phyloP scores from a whole-genome alignment of 2,113 vertebrate species.

The Bettongia penicillata region DNA sequence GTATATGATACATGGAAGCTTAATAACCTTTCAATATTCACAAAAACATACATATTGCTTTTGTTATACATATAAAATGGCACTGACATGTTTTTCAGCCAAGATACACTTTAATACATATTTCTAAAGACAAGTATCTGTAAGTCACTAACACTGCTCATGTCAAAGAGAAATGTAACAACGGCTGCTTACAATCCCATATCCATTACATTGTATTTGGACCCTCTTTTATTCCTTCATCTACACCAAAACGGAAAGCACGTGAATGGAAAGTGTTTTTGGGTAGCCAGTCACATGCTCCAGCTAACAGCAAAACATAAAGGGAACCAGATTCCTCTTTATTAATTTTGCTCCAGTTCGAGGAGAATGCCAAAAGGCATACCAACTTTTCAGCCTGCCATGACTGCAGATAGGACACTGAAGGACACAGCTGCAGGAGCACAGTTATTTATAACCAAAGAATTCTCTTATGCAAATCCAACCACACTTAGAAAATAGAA shows the following conservation, averaged over 20 bases:
- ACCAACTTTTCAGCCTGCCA: slow-evolving; percentile 12
- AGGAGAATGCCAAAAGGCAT: slow-evolving; percentile 24
- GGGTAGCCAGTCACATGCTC: not conserved
- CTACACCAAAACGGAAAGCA: slow-evolving; percentile 44
- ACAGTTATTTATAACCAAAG: not conserved
- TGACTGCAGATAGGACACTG: slow-evolving; percentile 37
- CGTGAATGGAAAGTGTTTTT: not conserved
- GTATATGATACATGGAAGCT: not conserved
- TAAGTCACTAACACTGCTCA: slow-evolving; percentile 28
- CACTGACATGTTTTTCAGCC: slow-evolving; percentile 16
- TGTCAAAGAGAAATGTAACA: slow-evolving; percentile 15
- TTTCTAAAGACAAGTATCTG: slow-evolving; percentile 41
- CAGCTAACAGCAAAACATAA: slow-evolving; percentile 17
- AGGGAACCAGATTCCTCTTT: slow-evolving; percentile 18
- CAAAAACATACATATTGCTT: not conserved
- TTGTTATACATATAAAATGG: slow-evolving; percentile 3
- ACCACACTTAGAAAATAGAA: not conserved
- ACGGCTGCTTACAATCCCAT: not conserved
- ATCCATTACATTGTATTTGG: slow-evolving; percentile 38
- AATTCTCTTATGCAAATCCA: slow-evolving; percentile 33
- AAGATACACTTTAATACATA: not conserved
- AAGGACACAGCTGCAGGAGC: slow-evolving; percentile 41
- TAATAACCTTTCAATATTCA: not conserved
- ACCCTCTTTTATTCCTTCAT: slow-evolving; percentile 24
- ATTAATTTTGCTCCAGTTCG: not conserved